A percentile compares a stretch with the other conserved stretches of the same genome.
phyloP scores from a whole-genome alignment of 2,113 vertebrate species.

The Pluvialis apricaria region DNA sequence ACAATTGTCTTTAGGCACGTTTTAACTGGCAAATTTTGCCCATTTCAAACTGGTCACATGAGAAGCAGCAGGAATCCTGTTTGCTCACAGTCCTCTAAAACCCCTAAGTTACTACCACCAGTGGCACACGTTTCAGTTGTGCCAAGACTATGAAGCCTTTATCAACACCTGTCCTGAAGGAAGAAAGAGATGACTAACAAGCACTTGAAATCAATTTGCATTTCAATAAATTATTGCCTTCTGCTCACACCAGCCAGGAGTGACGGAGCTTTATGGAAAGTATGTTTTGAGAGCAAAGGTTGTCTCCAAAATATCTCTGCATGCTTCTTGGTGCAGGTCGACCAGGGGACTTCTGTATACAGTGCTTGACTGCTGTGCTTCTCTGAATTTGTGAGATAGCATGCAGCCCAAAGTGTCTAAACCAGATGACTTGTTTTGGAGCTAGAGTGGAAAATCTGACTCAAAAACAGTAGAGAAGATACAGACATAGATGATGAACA shows the following conservation, averaged over 20 bases:
- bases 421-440: neutral
- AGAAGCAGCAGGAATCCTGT: neutral
- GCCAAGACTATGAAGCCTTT: neutral
- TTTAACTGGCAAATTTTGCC: neutral
- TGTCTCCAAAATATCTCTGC: neutral
- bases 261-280: neutral
- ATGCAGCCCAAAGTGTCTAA: neutral
- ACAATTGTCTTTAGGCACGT: neutral
- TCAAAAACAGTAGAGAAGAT: neutral
- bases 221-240: neutral
- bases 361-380: neutral
- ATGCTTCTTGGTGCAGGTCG: neutral
- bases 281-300: fast-evolving
- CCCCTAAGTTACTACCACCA: neutral
- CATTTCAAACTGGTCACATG: neutral
- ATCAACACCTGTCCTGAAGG: neutral
- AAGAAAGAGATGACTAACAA: neutral
- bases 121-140: neutral
- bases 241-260: neutral
- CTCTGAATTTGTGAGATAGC: neutral
- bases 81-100: neutral
- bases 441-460: neutral
- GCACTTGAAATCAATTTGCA: neutral
- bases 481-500: neutral
- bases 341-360: neutral